phyloP scores from a whole-genome alignment of 1,140 invertebrate genomes.

The Drosophila micromelanica region DNA sequence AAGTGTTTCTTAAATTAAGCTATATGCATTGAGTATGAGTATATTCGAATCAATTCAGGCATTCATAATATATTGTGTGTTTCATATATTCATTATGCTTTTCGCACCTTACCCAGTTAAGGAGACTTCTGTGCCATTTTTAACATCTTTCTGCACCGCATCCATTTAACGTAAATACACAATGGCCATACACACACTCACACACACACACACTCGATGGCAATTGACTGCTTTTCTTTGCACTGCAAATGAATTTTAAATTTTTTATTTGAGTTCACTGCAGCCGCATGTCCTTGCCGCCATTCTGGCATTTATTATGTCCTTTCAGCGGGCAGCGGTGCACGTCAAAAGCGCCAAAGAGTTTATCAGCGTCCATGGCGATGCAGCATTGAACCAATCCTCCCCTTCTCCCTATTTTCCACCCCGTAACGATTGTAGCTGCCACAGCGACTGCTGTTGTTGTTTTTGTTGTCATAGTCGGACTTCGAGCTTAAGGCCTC shows the following conservation, averaged over 20 bases:
- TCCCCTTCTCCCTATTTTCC: not conserved
- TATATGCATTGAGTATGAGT: not conserved
- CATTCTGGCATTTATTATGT: slow-evolving; percentile 73
- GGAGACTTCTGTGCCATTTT: slow-evolving; percentile 12
- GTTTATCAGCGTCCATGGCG: slow-evolving; percentile 65
- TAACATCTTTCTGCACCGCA: slow-evolving; percentile 41
- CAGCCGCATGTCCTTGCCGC: slow-evolving; percentile 17
- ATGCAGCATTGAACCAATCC: not conserved
- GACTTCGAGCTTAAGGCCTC: slow-evolving; percentile 39
- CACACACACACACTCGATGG: slow-evolving; percentile 38
- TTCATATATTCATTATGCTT: slow-evolving; percentile 17
- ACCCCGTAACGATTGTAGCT: slow-evolving; percentile 41
- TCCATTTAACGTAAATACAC: slow-evolving; percentile 74
- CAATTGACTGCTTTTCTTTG: slow-evolving; percentile 58
- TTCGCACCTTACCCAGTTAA: not conserved
- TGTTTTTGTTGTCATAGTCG: slow-evolving; percentile 27
- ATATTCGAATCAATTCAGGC: slow-evolving; percentile 8
- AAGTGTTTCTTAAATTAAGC: not conserved
- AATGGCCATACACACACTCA: slow-evolving; percentile 42
- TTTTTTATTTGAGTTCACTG: slow-evolving; percentile 53
- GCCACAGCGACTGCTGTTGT: slow-evolving; percentile 27
- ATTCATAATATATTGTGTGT: slow-evolving; percentile 1
- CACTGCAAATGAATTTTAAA: slow-evolving; percentile 50
- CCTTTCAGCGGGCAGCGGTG: slow-evolving; percentile 59
- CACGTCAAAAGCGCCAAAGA: slow-evolving; percentile 72